Evolutionary conservation across 2,797 vertebrate genomes (phyloP).

Genomic region (Chelonia mydas): DNA sequence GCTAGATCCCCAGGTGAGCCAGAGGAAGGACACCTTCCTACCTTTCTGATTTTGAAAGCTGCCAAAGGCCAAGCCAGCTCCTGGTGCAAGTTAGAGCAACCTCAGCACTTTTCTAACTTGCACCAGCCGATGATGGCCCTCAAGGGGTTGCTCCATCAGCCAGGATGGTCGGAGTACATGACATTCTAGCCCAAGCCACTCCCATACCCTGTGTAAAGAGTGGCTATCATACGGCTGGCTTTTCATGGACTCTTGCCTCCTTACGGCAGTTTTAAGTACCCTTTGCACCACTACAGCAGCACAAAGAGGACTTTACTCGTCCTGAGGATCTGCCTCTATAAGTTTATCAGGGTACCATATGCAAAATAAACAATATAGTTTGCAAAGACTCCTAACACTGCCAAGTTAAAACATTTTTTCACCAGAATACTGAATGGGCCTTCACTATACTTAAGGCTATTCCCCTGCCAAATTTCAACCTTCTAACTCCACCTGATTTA

Average conservation of each 20-base stretch:
- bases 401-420: neutral
- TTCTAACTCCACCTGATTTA: neutral
- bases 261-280: neutral
- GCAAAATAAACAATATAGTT: neutral
- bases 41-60: neutral
- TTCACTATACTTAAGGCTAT: neutral
- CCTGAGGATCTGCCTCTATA: neutral
- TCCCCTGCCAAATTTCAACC: neutral
- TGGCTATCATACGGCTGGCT: neutral
- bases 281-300: neutral
- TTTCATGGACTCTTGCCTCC: neutral
- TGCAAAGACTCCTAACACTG: fast-evolving
- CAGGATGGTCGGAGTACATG: neutral
- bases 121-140: neutral
- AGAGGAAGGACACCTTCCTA: neutral
- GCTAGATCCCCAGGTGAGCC: neutral
- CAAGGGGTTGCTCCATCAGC: neutral
- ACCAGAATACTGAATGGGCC: neutral
- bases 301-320: neutral
- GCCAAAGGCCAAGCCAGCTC: neutral
- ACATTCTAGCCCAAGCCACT: neutral
- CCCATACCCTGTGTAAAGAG: neutral
- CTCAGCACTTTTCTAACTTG: neutral
- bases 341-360: neutral
- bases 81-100: neutral